Evolutionary conservation across 2,888 invertebrate species (phyloP).

Genomic region (Papilio gigon): DNA sequence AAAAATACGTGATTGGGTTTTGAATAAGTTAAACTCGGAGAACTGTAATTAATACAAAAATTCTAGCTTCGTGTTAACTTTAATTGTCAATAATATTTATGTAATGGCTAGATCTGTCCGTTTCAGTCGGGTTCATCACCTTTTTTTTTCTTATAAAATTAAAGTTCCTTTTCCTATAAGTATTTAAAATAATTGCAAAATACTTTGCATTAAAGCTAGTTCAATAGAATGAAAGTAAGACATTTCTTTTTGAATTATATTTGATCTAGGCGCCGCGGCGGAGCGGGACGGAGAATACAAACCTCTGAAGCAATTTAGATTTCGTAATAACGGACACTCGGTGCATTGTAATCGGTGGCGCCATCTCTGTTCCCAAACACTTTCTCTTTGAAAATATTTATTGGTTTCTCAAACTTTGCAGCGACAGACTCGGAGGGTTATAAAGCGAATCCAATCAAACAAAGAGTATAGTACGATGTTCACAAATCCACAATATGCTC

Average conservation of each 20-base stretch:
- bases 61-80: no score
- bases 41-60: no score
- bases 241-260: neutral
- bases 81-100: no score
- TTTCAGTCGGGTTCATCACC: no score
- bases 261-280: neutral
- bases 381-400: conserved; percentile 46
- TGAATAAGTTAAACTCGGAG: no score
- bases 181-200: neutral
- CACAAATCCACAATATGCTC: conserved; percentile 6
- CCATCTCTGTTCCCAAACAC: conserved; percentile 47
- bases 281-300: conserved; percentile 34
- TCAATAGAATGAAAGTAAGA: neutral
- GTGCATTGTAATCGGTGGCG: conserved; percentile 46
- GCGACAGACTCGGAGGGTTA: conserved; percentile 45
- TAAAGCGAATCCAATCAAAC: conserved; percentile 46
- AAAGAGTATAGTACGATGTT: conserved; percentile 45
- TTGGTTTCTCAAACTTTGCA: conserved; percentile 47
- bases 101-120: no score
- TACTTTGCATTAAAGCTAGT: neutral
- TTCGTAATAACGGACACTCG: conserved; percentile 28
- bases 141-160: no score
- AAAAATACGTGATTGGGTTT: no score
- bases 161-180: no score
- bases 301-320: conserved; percentile 24